Percentiles rank a stretch among this genome's conserved stretches.
Conservation (phyloP, 2,888 invertebrate genomes). For the Himalopsyche tibetana region DNA sequence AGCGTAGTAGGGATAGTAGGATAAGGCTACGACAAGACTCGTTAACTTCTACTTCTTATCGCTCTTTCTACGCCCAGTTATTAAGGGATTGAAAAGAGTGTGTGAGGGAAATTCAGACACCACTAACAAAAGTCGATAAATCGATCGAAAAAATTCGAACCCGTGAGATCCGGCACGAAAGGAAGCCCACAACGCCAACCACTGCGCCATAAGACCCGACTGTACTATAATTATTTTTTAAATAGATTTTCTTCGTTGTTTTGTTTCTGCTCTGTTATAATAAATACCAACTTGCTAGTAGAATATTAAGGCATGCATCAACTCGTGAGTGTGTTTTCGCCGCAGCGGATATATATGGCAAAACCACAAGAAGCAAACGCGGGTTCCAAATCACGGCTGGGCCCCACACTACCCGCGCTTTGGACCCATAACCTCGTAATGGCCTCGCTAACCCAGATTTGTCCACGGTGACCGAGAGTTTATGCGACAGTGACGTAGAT, state of each 20-base stretch:
- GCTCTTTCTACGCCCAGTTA: too few relatives aligned
- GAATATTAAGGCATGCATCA: neutral
- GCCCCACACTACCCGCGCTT: conserved; percentile 13
- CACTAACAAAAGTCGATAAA: too few relatives aligned
- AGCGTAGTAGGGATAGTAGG: too few relatives aligned
- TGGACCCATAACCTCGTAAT: conserved; percentile 50
- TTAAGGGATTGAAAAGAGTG: too few relatives aligned
- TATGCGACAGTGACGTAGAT: conserved; percentile 17
- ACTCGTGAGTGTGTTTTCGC: conserved; percentile 36
- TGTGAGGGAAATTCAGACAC: too few relatives aligned
- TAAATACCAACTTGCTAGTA: neutral
- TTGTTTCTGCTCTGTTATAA: neutral
- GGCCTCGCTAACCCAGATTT: conserved; percentile 59
- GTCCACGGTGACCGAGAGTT: conserved; percentile 52
- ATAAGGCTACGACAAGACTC: too few relatives aligned
- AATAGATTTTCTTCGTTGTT: neutral
- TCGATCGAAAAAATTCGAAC: too few relatives aligned
- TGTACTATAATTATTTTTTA: too few relatives aligned
- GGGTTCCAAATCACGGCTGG: conserved; percentile 37
- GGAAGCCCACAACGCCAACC: too few relatives aligned
- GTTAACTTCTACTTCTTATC: too few relatives aligned
- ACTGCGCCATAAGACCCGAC: too few relatives aligned
- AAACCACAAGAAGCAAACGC: conserved; percentile 20
- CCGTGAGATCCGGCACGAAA: too few relatives aligned
- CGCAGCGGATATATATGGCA: conserved; percentile 8